phyloP scores from a whole-genome alignment of 2,113 vertebrate species.

The Phaethon lepturus region DNA sequence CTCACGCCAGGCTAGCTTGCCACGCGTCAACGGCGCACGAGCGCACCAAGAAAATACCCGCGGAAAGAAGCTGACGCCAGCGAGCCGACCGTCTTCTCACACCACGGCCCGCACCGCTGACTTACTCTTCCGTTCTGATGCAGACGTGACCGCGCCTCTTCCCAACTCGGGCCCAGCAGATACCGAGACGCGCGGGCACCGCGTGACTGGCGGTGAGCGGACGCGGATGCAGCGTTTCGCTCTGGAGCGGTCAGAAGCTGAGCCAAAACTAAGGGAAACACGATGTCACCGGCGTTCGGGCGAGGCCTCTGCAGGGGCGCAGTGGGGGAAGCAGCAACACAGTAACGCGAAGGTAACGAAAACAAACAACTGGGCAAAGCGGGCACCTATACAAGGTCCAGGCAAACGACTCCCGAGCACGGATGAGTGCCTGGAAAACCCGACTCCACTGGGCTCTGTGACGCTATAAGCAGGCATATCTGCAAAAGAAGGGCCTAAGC shows the following conservation, averaged over 20 bases:
- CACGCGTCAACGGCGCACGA: too few relatives aligned
- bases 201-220: accelerated
- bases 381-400: neutral
- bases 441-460: neutral
- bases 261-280: neutral
- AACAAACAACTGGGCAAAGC: neutral
- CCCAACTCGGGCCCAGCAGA: neutral
- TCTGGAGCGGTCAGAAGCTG: neutral
- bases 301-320: neutral
- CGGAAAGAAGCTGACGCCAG: neutral
- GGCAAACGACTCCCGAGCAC: neutral
- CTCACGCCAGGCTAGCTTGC: neutral
- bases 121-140: neutral
- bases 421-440: neutral
- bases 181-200: neutral
- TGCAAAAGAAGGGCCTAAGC: neutral
- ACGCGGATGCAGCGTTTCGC: accelerated
- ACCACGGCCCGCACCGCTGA: accelerated
- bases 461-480: neutral
- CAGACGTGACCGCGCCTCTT: neutral
- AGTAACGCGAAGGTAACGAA: neutral
- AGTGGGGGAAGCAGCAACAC: neutral
- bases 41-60: neutral
- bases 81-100: neutral
- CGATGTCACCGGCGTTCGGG: neutral